These are phyloP conservation scores for Phoeniculus purpureus DNA, from an alignment of 2,797 vertebrate genomes.

Conservation along the genomic window DNA sequence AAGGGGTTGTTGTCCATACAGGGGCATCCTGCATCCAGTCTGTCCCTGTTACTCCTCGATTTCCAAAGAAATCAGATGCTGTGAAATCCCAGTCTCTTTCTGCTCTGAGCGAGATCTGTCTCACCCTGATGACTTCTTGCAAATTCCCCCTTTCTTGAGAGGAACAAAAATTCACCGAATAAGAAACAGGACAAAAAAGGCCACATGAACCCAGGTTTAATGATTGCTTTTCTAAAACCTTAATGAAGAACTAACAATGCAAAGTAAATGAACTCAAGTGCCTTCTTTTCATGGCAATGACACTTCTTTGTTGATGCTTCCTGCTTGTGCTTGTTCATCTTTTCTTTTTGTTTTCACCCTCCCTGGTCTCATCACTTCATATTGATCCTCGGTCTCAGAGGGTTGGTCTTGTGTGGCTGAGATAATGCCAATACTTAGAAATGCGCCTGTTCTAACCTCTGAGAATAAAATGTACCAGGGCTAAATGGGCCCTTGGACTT, in stretches of 20 bases:
- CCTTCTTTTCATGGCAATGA: neutral
- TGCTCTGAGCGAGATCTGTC: neutral
- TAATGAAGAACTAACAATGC: neutral
- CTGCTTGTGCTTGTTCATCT: neutral
- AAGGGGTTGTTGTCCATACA: neutral
- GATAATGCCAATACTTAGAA: neutral
- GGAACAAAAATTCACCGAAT: neutral
- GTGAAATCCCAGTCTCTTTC: neutral
- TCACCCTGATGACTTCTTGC: neutral
- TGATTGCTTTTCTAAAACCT: neutral
- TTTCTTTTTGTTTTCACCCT: neutral
- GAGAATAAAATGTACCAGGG: neutral
- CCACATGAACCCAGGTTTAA: neutral
- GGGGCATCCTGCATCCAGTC: neutral
- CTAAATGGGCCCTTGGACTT: neutral
- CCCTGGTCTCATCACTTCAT: neutral
- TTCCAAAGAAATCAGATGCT: neutral
- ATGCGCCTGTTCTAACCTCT: neutral
- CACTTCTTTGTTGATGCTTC: neutral
- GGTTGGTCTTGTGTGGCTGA: neutral
- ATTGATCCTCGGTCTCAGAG: neutral
- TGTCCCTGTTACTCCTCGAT: rapidly evolving
- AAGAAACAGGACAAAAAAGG: neutral
- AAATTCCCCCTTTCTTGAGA: neutral
- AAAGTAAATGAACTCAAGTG: neutral